A percentile compares a stretch with the other conserved stretches of the same genome.
Evolutionary conservation across 2,113 vertebrate species (phyloP).

Genomic region (Malurus melanocephalus): DNA sequence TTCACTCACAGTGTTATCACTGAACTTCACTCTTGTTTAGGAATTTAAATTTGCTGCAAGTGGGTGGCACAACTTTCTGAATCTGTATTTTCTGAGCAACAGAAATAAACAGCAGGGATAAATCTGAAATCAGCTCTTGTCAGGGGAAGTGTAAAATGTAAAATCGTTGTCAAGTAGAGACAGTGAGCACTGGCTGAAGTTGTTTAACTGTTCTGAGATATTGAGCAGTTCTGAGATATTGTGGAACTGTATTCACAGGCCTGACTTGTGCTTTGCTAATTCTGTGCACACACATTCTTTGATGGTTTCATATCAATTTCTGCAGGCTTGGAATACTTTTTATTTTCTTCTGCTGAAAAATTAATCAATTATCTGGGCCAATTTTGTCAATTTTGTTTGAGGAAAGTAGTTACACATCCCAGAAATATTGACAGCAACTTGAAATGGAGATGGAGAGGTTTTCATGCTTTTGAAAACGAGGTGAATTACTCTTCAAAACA

Average conservation of each 20-base stretch:
- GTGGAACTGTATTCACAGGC: background rate
- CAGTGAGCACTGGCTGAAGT: background rate
- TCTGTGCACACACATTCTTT: background rate
- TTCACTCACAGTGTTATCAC: background rate
- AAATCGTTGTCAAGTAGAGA: background rate
- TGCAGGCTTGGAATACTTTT: background rate
- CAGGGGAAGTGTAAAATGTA: background rate
- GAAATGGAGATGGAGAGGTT: background rate
- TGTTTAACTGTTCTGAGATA: background rate
- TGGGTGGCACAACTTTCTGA: background rate
- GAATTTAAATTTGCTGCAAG: conserved; percentile 34
- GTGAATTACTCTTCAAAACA: background rate
- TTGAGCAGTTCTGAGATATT: background rate
- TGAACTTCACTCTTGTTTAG: background rate
- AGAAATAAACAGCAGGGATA: background rate
- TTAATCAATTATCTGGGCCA: background rate
- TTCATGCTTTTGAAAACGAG: background rate
- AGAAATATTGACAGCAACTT: background rate
- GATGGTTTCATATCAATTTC: background rate
- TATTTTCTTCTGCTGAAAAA: background rate
- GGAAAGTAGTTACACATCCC: background rate
- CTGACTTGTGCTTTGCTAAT: background rate
- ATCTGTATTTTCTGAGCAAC: background rate
- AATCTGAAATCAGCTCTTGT: background rate
- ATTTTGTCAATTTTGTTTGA: background rate